These are phyloP conservation scores for Diabrotica undecimpunctata DNA, from an alignment of 1,140 invertebrate genomes.

Conservation along the genomic window DNA sequence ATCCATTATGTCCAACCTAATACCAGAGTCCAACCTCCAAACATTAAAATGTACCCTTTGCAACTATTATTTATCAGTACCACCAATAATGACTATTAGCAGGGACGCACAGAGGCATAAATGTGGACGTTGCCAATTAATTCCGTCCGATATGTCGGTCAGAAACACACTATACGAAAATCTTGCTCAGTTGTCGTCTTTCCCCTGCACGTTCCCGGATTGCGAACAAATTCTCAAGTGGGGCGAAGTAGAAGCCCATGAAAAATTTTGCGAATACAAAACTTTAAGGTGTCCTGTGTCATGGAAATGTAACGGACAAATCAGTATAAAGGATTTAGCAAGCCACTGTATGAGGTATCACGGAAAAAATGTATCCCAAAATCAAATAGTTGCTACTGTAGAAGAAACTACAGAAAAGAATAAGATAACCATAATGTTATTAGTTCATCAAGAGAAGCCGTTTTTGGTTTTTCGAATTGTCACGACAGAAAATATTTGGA, in stretches of 20 bases:
- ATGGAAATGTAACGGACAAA: conserved; percentile 3
- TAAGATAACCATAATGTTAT: conserved; percentile 7
- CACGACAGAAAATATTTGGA: background rate
- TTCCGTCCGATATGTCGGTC: background rate
- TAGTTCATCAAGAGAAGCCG: background rate
- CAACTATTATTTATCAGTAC: conserved; percentile 10
- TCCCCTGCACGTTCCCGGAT: conserved; percentile 8
- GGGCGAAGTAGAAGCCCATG: conserved; percentile 5
- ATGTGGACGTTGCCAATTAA: conserved; percentile 7
- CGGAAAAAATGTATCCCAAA: conserved; percentile 9
- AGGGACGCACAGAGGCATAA: conserved; percentile 3
- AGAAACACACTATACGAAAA: conserved; percentile 5
- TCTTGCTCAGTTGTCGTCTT: background rate
- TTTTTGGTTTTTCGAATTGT: background rate
- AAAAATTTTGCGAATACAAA: background rate
- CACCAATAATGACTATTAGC: conserved; percentile 4
- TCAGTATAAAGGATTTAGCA: background rate
- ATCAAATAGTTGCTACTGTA: background rate
- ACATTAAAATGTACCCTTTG: conserved; percentile 7
- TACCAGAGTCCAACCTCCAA: background rate
- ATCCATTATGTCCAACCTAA: background rate
- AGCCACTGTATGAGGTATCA: background rate
- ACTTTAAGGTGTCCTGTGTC: conserved; percentile 8
- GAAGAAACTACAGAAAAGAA: background rate
- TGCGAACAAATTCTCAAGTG: conserved; percentile 5